Percentiles rank a stretch among this genome's conserved stretches.
Conservation (phyloP, 2,113 vertebrate genomes). For the Scolopax mira region DNA sequence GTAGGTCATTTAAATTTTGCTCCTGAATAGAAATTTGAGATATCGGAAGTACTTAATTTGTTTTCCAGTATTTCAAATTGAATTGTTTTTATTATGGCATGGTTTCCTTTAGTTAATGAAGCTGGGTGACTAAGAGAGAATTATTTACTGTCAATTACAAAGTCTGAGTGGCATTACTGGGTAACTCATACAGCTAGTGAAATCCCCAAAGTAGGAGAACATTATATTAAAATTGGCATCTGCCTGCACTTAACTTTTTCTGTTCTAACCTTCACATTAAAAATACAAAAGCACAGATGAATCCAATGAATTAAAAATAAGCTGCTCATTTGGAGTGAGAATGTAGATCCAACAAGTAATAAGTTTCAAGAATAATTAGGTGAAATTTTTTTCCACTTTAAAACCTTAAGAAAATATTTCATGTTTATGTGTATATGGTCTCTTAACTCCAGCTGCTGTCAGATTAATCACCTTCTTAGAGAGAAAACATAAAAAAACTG, state of each 20-base stretch:
- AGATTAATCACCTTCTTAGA: not conserved
- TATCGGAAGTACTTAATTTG: not conserved
- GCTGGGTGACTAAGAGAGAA: not conserved
- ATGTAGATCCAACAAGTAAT: not conserved
- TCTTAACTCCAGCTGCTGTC: not conserved
- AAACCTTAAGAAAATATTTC: not conserved
- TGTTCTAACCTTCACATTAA: conserved; percentile 47
- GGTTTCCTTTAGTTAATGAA: not conserved
- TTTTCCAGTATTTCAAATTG: not conserved
- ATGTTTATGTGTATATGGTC: not conserved
- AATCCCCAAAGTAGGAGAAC: conserved; percentile 4
- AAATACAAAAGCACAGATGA: conserved; percentile 60
- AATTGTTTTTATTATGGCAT: not conserved
- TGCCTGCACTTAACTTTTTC: not conserved
- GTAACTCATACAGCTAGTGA: conserved; percentile 3
- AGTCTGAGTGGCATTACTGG: not conserved
- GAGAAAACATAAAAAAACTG: not conserved
- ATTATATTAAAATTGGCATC: conserved; percentile 39
- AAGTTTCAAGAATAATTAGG: conserved; percentile 27
- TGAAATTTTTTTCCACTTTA: not conserved
- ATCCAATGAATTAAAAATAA: conserved; percentile 61
- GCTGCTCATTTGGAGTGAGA: conserved; percentile 16
- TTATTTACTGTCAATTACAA: conserved; percentile 32
- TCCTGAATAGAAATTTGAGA: not conserved
- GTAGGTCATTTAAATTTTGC: not conserved